Conservation (phyloP, 2,797 vertebrate species). For the Botia kubotai region DNA sequence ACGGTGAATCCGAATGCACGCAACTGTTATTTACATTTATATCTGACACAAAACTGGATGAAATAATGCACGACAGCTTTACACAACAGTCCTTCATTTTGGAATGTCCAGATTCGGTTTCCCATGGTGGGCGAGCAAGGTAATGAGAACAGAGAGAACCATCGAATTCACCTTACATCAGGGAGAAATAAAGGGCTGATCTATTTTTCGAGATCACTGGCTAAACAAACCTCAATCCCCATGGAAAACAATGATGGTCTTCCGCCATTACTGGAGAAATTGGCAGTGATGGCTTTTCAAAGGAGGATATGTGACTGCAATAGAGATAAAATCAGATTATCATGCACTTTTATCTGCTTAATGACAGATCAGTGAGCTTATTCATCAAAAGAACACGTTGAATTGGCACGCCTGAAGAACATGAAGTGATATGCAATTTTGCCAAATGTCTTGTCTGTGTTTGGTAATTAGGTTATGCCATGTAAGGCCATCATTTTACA, state of each 20-base stretch:
- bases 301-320: constrained; percentile 23
- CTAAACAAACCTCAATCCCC: constrained; percentile 49
- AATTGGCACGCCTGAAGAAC: constrained; percentile 9
- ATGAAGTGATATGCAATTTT: constrained; percentile 11
- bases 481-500: constrained; percentile 17
- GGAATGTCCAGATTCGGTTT: constrained; percentile 57
- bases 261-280: constrained; percentile 50
- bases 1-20: neutral
- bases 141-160: constrained; percentile 45
- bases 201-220: constrained; percentile 44
- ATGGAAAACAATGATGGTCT: constrained; percentile 36
- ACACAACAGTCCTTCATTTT: neutral
- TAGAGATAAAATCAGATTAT: constrained; percentile 41
- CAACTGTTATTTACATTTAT: constrained; percentile 31
- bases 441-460: neutral
- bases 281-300: constrained; percentile 47
- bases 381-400: constrained; percentile 24
- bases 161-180: constrained; percentile 58
- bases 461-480: constrained; percentile 22
- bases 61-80: constrained; percentile 19
- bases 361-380: constrained; percentile 14
- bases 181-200: constrained; percentile 47
- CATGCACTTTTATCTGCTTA: constrained; percentile 7
- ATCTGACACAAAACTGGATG: neutral
- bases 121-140: constrained; percentile 48